Conservation (phyloP, 2,888 invertebrate species). For the Megamerina dolium region DNA sequence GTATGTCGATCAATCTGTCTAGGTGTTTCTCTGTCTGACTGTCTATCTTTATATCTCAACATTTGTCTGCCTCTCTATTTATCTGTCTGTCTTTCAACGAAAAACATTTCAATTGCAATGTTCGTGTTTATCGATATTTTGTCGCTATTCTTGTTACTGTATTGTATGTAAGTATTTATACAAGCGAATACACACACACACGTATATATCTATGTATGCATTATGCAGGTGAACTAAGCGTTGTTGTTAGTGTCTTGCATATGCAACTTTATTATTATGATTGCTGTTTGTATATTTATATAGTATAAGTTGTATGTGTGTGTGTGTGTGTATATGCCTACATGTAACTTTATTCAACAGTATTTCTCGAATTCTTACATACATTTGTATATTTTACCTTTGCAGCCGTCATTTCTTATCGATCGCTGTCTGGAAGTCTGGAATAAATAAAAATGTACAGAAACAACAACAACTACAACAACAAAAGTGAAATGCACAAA, state of each 20-base stretch:
- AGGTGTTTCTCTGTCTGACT: conserved; percentile 10
- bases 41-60: conserved; percentile 4
- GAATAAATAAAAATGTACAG: conserved; percentile 1
- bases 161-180: neutral
- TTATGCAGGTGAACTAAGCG: neutral
- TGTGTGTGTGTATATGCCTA: conserved; percentile 1
- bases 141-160: neutral
- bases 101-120: neutral
- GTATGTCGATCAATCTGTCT: too few species aligned
- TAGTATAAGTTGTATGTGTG: conserved; percentile 2
- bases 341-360: neutral
- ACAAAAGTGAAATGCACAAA: too few species aligned
- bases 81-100: neutral
- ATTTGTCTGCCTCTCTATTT: neutral
- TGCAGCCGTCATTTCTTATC: conserved; percentile 21
- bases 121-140: too few species aligned
- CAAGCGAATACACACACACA: conserved; percentile 3
- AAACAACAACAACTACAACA: neutral
- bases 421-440: conserved; percentile 23
- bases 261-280: neutral
- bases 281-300: conserved; percentile 2
- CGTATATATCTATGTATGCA: neutral
- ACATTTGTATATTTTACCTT: neutral
- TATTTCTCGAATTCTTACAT: neutral
- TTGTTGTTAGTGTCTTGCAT: neutral